phyloP scores from a whole-genome alignment of 2,888 invertebrate species.

The Volucella bombylans region DNA sequence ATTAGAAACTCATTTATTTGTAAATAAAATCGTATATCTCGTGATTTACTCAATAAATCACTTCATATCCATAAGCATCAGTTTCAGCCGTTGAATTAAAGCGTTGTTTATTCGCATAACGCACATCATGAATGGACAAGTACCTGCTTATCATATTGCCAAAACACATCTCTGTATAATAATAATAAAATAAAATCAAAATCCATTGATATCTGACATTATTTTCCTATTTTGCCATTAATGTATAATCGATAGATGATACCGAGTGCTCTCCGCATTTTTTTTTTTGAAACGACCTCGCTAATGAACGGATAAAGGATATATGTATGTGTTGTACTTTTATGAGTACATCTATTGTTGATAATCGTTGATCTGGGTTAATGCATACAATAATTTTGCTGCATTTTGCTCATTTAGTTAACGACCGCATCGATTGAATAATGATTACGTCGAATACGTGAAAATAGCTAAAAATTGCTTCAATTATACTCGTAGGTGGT shows the following conservation, averaged over 20 bases:
- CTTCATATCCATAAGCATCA: no score
- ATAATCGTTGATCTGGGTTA: conserved; percentile 32
- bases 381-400: conserved; percentile 21
- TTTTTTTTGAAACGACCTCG: neutral
- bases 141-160: no score
- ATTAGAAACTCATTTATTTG: no score
- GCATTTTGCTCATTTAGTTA: conserved; percentile 27
- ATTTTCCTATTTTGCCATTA: conserved; percentile 13
- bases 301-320: conserved; percentile 8
- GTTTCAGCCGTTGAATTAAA: no score
- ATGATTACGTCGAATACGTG: conserved; percentile 16
- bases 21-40: no score
- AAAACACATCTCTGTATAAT: neutral
- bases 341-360: no score
- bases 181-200: conserved; percentile 1
- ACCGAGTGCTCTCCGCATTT: neutral
- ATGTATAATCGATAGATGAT: conserved; percentile 49
- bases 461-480: conserved; percentile 11
- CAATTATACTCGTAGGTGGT: conserved; percentile 20
- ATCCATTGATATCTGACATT: conserved; percentile 21
- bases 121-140: no score
- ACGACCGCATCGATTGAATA: neutral
- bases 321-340: no score
- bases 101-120: no score
- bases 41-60: no score